Percentiles rank a stretch among this genome's conserved stretches.
Conservation (phyloP, 2,113 vertebrate species). For the Piaya cayana region DNA sequence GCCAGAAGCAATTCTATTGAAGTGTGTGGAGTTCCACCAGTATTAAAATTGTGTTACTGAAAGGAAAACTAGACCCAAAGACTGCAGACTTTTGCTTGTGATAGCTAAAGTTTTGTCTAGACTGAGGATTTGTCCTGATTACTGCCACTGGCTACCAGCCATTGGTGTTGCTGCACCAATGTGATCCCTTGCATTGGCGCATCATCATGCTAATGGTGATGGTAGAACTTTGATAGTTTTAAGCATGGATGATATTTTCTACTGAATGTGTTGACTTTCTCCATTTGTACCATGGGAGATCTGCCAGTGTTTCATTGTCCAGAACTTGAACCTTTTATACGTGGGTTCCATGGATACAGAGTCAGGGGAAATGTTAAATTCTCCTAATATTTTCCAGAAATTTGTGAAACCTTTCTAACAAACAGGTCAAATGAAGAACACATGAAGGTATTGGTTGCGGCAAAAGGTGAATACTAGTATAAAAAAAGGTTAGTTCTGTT, state of each 20-base stretch:
- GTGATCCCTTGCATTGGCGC: background rate
- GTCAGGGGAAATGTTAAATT: background rate
- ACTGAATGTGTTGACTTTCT: background rate
- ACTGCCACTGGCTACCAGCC: constrained; percentile 37
- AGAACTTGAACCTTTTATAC: background rate
- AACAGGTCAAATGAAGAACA: background rate
- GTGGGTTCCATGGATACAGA: background rate
- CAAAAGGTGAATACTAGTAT: background rate
- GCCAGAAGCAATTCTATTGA: background rate
- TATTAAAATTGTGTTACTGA: background rate
- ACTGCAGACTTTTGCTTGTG: constrained; percentile 26
- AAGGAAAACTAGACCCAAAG: constrained; percentile 17
- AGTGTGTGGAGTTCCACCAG: background rate
- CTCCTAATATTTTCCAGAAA: constrained; percentile 15
- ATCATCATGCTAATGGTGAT: background rate
- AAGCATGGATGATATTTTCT: background rate
- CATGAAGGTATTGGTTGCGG: background rate
- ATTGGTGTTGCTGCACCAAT: background rate
- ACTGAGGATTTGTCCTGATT: constrained; percentile 58
- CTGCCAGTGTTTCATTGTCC: constrained; percentile 3
- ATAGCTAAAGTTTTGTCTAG: constrained; percentile 60
- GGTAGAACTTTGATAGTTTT: background rate
- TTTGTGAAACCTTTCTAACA: background rate
- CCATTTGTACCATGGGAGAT: background rate
- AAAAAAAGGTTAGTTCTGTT: background rate